Base-by-base conservation (phyloP, 1,140 invertebrate genomes). In the Sarcophaga peregrina region DNA sequence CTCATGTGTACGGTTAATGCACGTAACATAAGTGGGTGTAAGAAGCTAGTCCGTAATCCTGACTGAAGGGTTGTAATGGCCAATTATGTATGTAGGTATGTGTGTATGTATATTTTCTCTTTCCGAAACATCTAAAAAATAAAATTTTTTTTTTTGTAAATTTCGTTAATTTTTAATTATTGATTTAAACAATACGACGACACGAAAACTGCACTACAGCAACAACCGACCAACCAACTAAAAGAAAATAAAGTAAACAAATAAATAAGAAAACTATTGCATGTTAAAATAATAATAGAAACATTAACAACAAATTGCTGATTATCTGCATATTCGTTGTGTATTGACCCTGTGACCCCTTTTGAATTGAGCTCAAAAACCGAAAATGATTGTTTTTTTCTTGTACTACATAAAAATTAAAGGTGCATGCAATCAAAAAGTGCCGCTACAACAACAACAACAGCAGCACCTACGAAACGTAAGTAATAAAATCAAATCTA, bases 401-500 rank as follows among this genome's bases (percentile, higher is more conserved):
- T 37, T 4, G 25, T 37, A 37, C 25, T 37, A 37, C 25, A 37
- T 37, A 37, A 37, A 37, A 37, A 37, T 37, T 37, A 37, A 20
- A 68, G 62, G 62, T 68, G 62, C 62, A 68, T 25, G 75, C 75
- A 25, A 78, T 78, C 75, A 78, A 78, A 37, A 78, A 78, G 75
- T 46, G 37, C 75, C 75, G 75, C 75, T 78, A 52, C 62, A 68
- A 58, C 54, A 58, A 58, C 54, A 58, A 58, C 0, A 58, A 58
- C 54, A 58, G 15, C 13, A 58, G 7, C 54, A 58, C 15, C n/a
- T 25, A 52, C 62, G 20, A 37, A 37, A 37, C 46, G 45, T 76
- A 76, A n/a, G 15, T 58, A 58, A 68, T 68, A 78, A 47, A 78
- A 78, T 78, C 75, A 78, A 78, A 78, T 78, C 37, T 47, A 52